phyloP scores from a whole-genome alignment of 2,888 invertebrate species.

The Neria commutata region DNA sequence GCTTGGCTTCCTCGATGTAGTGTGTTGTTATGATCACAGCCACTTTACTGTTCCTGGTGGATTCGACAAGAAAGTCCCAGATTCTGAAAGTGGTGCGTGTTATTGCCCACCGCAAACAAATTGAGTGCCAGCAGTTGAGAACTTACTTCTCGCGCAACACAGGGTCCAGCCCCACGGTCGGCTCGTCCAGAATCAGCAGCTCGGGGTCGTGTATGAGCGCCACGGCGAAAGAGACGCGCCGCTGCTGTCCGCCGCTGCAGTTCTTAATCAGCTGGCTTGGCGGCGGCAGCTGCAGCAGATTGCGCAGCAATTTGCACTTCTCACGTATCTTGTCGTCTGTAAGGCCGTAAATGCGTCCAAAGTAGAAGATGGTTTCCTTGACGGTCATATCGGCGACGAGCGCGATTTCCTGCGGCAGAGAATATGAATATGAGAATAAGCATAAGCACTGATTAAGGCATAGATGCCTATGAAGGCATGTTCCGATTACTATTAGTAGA shows the following conservation, averaged over 20 bases:
- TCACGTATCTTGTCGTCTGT: constrained; percentile 68
- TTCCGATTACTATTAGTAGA: no score
- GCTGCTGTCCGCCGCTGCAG: constrained; percentile 88
- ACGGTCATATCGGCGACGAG: constrained; percentile 81
- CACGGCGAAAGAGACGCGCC: constrained; percentile 86
- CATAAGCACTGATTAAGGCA: no score
- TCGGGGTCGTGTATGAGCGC: constrained; percentile 89
- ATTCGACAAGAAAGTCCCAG: constrained; percentile 81
- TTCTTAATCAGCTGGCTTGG: constrained; percentile 70
- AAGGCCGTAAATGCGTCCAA: constrained; percentile 85
- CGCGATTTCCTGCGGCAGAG: constrained; percentile 72
- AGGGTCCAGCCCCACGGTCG: constrained; percentile 93
- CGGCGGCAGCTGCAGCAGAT: constrained; percentile 78
- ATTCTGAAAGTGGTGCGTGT: constrained; percentile 68
- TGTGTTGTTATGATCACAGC: constrained; percentile 93
- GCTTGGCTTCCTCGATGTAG: constrained; percentile 90
- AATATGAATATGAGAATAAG: not conserved
- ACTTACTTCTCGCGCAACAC: constrained; percentile 78
- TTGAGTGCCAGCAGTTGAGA: constrained; percentile 12
- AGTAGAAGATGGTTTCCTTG: constrained; percentile 82
- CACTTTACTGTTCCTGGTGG: constrained; percentile 72
- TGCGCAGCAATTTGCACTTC: constrained; percentile 71
- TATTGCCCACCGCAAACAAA: not conserved
- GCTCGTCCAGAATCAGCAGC: constrained; percentile 87
- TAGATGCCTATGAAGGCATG: no score